Conservation (phyloP, 2,797 vertebrate species). For the Ptychobarbus kaznakovi region DNA sequence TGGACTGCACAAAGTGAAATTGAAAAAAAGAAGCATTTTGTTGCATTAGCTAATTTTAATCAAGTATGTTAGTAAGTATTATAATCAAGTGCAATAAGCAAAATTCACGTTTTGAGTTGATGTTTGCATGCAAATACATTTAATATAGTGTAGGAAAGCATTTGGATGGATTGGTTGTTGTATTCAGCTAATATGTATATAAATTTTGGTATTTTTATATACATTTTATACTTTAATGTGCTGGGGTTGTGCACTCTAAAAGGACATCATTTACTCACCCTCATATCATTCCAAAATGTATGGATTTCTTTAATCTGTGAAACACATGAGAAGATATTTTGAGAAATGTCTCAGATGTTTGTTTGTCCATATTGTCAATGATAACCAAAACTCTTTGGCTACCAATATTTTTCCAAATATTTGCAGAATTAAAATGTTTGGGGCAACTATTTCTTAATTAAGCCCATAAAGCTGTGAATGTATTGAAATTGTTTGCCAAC, state of each 20-base stretch:
- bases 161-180: not conserved
- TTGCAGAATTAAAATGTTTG: not conserved
- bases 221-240: too few relatives aligned
- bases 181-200: not conserved
- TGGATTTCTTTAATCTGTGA: not conserved
- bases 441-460: not conserved
- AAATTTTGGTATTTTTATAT: not conserved
- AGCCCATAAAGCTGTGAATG: not conserved
- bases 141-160: not conserved
- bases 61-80: not conserved
- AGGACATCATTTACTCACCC: not conserved
- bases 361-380: not conserved
- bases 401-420: not conserved
- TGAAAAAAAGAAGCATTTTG: not conserved
- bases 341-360: not conserved
- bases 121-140: not conserved
- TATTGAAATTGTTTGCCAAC: constrained; percentile 15
- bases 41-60: not conserved
- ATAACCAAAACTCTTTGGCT: not conserved
- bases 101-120: not conserved
- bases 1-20: not conserved
- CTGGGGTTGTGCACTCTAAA: not conserved
- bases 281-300: not conserved
- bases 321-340: not conserved
- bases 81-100: not conserved